Base-by-base conservation (phyloP, 2,797 vertebrate species). In the Cuniculus paca region DNA sequence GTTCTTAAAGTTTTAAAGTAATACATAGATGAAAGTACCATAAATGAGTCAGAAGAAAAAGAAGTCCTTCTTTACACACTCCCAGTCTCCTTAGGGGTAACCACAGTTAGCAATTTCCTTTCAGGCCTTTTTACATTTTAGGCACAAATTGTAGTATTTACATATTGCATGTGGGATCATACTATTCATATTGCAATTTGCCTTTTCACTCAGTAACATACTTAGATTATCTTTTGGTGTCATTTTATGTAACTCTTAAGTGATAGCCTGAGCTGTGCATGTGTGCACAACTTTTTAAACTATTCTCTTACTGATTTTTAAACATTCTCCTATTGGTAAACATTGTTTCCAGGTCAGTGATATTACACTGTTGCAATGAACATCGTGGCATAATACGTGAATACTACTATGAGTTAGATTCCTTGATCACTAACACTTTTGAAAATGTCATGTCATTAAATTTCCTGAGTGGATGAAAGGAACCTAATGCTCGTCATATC, bases 371-470 rank as follows among this genome's bases (percentile, higher is more conserved):
- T 93, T 94, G 56, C 45, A 91, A 0, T 92, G 63, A 90, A 65
- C 42, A 68, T 86, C 31, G 90, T 91, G 48, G 63, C 78, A 19
- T 36, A 88, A 4, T 88, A 48, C 78, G 16, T 91, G 79, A 88
- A 6, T 60, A 48, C 58, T 82, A 16, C 22, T 85, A 8, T 88
- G 88, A 48, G 8, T 92, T 88, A 74, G 31, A 85, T 54, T 81
- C 26, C 39, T 88, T 82, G 72, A 81, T 95, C 34, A 72, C n/a
- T 87, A 79, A 90, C 20, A 79, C 48, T 87, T 90, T 81, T 94
- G 60, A 72, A 94, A 96, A 82, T 81, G 12, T 68, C 85, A 36
- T 54, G 22, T 79, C 52, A 87, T 86, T 88, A 91, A 91, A 81
- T 74, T 90, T 94, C n/a, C 74, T 36, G 9, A 82, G 12, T 82